Base-by-base conservation (phyloP, 2,113 vertebrate genomes). In the Ochotona princeps region DNA sequence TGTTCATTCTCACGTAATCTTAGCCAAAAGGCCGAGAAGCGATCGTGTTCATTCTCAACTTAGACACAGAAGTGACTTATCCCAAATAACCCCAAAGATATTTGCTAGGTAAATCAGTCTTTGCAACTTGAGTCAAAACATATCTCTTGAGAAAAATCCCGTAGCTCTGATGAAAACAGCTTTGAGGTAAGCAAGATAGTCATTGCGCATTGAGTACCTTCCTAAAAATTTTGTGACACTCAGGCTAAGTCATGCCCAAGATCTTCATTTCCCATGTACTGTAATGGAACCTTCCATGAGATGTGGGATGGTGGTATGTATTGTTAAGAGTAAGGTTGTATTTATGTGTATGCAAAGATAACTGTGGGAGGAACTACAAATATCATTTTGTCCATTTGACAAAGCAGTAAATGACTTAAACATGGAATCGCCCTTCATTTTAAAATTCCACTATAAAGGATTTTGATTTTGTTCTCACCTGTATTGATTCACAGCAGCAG, bases 111-210 rank as follows among this genome's bases (percentile, higher is more conserved):
- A 83, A 82, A 78, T 86, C 1, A 3, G 9, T n/a, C 87, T 73
- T 69, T 73, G 44, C 20, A 35, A n/a, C 9, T 10, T 84, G 32
- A 66, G 21, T 67, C 44, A 61, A 72, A 94, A 60, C 11, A 72
- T 23, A 38, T 82, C 87, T 95, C 81, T 74, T 65, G 28, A 89
- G 63, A 72, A 91, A 93, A 75, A 81, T 83, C n/a, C 14, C 82
- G 65, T 69, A 78, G 25, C n/a, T 81, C 32, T 80, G 0, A 80
- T 17, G 21, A 88, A 49, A 85, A 80, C 7, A 93, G 35, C 25
- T 81, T 75, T 78, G 25, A 67, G 32, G 5, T 72, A 89, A 85
- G 28, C n/a, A 54, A 86, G 73, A 65, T 35, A 61, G 0, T 89
- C 23, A 74, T 23, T 60, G 47, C 26, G 83, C 51, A 6, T 65